Evolutionary conservation across 2,113 vertebrate species (phyloP), one percentile per base, ranked within the genome.

Genomic region (Azemiops feae): DNA sequence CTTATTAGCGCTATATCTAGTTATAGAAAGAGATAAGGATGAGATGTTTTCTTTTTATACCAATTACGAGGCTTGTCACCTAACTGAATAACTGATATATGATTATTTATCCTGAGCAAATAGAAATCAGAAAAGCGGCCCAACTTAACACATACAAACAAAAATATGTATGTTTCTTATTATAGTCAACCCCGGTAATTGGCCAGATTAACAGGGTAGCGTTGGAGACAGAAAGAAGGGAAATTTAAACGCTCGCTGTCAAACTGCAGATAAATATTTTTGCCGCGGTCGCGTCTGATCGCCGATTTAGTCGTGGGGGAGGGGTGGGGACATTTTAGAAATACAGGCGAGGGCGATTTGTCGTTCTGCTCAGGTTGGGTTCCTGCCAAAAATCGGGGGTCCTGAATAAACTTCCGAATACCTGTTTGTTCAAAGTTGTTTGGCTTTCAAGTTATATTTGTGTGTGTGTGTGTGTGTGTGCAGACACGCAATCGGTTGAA

Each of bases 1-100:
- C 98, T 99, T 99, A 99, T 99, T 99, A 99, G 98, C 95, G 94
- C 97, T 97, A 97, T 98, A 98, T 98, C 97, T 98, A 98, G 97
- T 97, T 98, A 98, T 97, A 97, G 97, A 96, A 97, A 98, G 98
- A 98, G 96, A 98, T 97, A 98, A 97, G 97, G 97, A 98, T 98
- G 97, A 97, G 97, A 97, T 98, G 96, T 98, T 98, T 97, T 98
- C 97, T 98, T 98, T 97, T 98, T 98, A 98, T 98, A 97, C 97
- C 98, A 98, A 98, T 98, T 98, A 99, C 98, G 97, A 97, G 97
- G 96, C 97, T 98, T 98, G 98, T 98, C 98, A 98, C 97, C 97
- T 97, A 98, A 98, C 97, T 96, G 98, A 97, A 98, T 98, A 98
- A 98, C 97, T 98, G 97, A 98, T 98, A 98, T 97, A 98, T 97